A percentile compares a stretch with the other conserved stretches of the same genome.
Conservation (phyloP, 2,113 vertebrate genomes). For the Xyrauchen texanus region DNA sequence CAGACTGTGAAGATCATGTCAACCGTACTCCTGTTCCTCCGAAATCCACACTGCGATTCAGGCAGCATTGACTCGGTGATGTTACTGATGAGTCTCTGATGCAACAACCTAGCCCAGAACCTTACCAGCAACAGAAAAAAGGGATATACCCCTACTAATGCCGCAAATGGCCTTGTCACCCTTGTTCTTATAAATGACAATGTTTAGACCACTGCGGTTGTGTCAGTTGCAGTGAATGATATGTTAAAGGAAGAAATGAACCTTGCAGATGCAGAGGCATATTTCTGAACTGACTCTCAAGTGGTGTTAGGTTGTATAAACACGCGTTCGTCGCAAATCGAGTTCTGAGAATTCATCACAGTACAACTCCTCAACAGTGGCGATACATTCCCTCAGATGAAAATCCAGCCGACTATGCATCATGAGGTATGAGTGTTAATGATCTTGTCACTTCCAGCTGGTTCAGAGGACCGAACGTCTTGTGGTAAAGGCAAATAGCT, state of each 20-base stretch:
- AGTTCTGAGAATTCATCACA: slow-evolving; percentile 28
- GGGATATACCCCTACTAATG: too few species aligned
- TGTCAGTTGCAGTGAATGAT: slow-evolving; percentile 37
- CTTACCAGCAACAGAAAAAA: too few species aligned
- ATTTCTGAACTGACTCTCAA: slow-evolving; percentile 37
- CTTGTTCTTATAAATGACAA: too few species aligned
- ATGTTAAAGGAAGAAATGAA: slow-evolving; percentile 43
- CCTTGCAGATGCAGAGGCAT: background rate
- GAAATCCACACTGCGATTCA: too few species aligned
- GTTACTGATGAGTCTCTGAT: too few species aligned
- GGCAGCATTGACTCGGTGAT: too few species aligned
- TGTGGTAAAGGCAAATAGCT: slow-evolving; percentile 24
- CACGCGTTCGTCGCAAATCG: slow-evolving; percentile 2
- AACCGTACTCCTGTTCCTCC: too few species aligned
- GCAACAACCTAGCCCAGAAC: too few species aligned
- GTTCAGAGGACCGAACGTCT: slow-evolving; percentile 35
- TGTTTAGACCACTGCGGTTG: slow-evolving; percentile 21
- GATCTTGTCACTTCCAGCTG: slow-evolving; percentile 28
- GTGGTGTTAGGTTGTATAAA: background rate
- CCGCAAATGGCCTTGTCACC: too few species aligned
- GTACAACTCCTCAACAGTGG: slow-evolving; percentile 7
- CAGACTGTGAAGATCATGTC: too few species aligned
- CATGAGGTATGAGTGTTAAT: slow-evolving; percentile 1
- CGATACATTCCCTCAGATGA: background rate
- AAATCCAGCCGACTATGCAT: background rate